A percentile compares a stretch with the other conserved stretches of the same genome.
Conservation (phyloP, 2,113 vertebrate species). For the Crotalus viridis region DNA sequence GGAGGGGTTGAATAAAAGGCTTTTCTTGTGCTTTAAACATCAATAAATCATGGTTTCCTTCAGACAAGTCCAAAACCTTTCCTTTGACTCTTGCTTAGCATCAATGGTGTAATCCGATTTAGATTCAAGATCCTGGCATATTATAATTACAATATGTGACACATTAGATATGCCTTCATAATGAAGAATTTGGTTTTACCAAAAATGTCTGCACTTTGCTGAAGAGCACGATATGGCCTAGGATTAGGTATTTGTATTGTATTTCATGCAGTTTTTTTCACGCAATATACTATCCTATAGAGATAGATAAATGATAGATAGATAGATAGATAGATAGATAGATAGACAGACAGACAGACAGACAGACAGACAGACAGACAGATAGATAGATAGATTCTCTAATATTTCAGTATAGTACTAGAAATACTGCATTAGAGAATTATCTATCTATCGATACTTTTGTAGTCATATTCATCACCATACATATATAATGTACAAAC, state of each 20-base stretch:
- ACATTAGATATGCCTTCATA: not conserved
- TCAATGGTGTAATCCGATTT: constrained; percentile 22
- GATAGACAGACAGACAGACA: too few species aligned
- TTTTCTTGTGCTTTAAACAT: not conserved
- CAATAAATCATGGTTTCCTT: not conserved
- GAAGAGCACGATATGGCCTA: not conserved
- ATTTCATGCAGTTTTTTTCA: not conserved
- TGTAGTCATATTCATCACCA: not conserved
- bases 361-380: not conserved
- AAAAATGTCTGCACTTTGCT: not conserved
- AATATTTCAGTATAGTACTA: not conserved
- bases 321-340: not conserved
- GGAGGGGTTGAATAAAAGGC: not conserved
- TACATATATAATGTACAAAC: not conserved
- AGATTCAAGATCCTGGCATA: constrained; percentile 8
- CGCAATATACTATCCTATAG: not conserved
- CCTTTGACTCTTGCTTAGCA: rapidly evolving
- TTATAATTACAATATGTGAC: not conserved
- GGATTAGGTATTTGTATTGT: not conserved
- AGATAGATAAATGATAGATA: not conserved
- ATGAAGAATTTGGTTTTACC: not conserved
- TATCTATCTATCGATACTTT: not conserved
- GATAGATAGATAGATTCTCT: not conserved
- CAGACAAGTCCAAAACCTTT: constrained; percentile 1
- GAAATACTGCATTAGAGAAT: not conserved